Evolutionary conservation across 2,797 vertebrate genomes (phyloP), one percentile per base, ranked within the genome.

Genomic region (Lutjanus campechanus): DNA sequence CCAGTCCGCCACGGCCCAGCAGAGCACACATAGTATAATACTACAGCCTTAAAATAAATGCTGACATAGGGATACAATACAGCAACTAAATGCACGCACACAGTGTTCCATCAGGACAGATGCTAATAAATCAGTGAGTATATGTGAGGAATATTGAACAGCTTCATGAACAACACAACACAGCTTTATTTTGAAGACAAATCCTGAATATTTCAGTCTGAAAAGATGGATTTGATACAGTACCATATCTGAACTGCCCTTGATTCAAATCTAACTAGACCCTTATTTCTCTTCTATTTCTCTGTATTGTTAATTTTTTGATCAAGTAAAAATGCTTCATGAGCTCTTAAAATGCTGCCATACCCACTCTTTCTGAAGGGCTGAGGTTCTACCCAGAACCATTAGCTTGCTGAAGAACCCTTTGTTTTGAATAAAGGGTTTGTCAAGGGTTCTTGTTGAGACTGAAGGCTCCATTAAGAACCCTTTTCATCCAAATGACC

Each of bases 11-110:
- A 17, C 5, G 49, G 66, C 67, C 76, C 62, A 66, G 73, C 69
- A 79, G 53, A 83, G 85, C 70, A 43, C 65, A 50, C 54, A 51
- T 25, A 53, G 58, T 46, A 73, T 56, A 86, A 83, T 59, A 77
- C 61, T 59, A 77, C 61, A 64, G 73, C 58, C 67, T 71, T 62
- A 75, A 74, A 80, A 89, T 77, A 82, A 90, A 84, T 65, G 80
- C 86, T 86, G 82, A 84, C 73, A 67, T 54, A 64, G 73, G 68
- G 56, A 76, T 51, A 63, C 44, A 41, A 17, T 56, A 60, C 47
- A 62, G 47, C 22, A 65, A 40, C 68, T 69, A 53, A 81, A 80
- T 75, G 68, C 51, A 72, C 62, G 70, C 36, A 70, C 62, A 72
- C 41, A 22, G 51, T 12, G 25, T 60, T 75, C 40, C 9, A 80